Conservation (phyloP, 53 echinoderm and acorn worm genomes). For the Glandiceps talaboti region DNA sequence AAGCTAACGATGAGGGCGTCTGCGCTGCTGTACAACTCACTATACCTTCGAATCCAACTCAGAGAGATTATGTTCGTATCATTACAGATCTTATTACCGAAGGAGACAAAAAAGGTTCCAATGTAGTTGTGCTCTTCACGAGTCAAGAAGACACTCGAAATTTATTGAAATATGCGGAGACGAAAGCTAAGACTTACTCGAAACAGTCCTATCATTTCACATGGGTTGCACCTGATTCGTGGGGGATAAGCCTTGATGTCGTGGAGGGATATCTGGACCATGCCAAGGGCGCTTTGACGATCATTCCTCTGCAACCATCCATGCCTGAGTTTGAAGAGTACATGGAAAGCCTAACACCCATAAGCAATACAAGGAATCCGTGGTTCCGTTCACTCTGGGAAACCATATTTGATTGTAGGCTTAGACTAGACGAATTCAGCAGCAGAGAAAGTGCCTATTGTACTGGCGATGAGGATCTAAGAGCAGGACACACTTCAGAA, state of each 20-base stretch:
- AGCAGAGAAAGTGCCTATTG: background rate
- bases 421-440: background rate
- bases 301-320: conserved; percentile 21
- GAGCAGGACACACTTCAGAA: background rate
- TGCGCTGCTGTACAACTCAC: conserved; percentile 23
- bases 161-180: background rate
- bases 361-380: background rate
- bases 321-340: conserved; percentile 25
- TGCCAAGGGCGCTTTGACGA: conserved; percentile 34
- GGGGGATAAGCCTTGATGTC: conserved; percentile 25
- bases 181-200: background rate
- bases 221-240: conserved; percentile 50
- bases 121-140: conserved; percentile 42
- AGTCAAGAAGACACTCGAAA: background rate
- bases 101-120: conserved; percentile 12
- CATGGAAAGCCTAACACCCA: conserved; percentile 5
- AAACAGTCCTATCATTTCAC: conserved; percentile 25
- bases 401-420: background rate
- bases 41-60: conserved; percentile 20
- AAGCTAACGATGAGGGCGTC: conserved; percentile 16
- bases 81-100: conserved; percentile 16
- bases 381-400: background rate
- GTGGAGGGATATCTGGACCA: conserved; percentile 27
- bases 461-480: background rate
- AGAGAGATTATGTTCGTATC: conserved; percentile 17